Evolutionary conservation across 2,888 invertebrate genomes (phyloP).

Genomic region (Archips xylosteana): DNA sequence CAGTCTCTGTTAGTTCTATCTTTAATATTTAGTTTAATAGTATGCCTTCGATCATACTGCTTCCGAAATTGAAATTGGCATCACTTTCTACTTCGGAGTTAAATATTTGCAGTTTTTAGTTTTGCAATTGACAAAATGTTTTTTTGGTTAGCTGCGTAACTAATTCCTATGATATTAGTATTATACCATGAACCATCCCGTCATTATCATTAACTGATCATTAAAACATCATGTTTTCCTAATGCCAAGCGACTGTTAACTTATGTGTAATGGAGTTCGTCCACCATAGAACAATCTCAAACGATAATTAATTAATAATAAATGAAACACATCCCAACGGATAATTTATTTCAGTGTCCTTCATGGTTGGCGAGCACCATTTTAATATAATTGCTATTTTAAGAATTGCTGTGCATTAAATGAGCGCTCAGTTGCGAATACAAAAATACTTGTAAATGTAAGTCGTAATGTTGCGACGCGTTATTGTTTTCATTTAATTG

Average conservation of each 20-base stretch:
- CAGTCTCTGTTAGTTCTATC: too few species aligned
- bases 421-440: slow-evolving; percentile 6
- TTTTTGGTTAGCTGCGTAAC: neutral
- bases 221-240: neutral
- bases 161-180: neutral
- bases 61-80: too few species aligned
- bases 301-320: neutral
- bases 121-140: too few species aligned
- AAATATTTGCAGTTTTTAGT: too few species aligned
- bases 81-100: neutral
- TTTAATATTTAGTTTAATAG: too few species aligned
- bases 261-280: neutral
- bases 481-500: neutral
- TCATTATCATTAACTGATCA: neutral
- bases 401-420: slow-evolving; percentile 1
- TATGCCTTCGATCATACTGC: too few species aligned
- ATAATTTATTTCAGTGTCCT: neutral
- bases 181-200: neutral
- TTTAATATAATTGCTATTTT: neutral
- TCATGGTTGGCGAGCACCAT: neutral
- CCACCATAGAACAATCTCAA: neutral
- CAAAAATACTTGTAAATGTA: neutral
- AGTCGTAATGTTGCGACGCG: neutral
- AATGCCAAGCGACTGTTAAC: neutral
- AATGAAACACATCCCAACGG: neutral